These are phyloP conservation scores for Marcusenius ussheri DNA, from an alignment of 2,113 vertebrate genomes.

Conservation along the genomic window DNA sequence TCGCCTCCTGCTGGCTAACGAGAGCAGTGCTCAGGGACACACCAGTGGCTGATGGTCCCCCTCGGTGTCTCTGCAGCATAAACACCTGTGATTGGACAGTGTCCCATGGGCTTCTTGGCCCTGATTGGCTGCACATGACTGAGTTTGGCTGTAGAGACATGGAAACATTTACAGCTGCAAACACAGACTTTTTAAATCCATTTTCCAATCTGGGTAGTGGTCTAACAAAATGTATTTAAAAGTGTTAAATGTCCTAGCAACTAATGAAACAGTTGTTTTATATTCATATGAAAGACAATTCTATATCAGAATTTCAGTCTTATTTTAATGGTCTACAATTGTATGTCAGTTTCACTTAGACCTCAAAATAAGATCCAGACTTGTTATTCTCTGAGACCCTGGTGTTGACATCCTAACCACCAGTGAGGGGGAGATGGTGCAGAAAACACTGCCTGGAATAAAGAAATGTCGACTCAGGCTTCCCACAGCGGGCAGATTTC, in stretches of 20 bases:
- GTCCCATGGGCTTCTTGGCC: neutral
- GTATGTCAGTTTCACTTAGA: no score
- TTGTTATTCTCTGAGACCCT: neutral
- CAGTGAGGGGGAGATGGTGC: no score
- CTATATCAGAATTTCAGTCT: no score
- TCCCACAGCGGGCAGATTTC: no score
- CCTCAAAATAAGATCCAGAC: neutral
- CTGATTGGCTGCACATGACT: neutral
- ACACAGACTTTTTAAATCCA: neutral
- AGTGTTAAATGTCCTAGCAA: no score
- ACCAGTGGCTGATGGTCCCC: neutral
- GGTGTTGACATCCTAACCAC: no score
- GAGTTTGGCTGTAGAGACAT: neutral
- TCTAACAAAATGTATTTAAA: neutral
- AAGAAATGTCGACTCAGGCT: no score
- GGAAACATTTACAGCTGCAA: neutral
- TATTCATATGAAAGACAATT: no score
- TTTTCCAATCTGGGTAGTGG: neutral
- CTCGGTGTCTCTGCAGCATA: neutral
- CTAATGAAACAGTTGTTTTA: no score
- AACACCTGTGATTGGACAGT: neutral
- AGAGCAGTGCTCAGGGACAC: neutral
- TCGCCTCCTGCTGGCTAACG: neutral
- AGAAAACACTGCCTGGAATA: no score
- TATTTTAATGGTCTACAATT: no score